Evolutionary conservation across 2,797 vertebrate genomes (phyloP), one percentile per base, ranked within the genome.

Genomic region (Eleutherodactylus coqui): DNA sequence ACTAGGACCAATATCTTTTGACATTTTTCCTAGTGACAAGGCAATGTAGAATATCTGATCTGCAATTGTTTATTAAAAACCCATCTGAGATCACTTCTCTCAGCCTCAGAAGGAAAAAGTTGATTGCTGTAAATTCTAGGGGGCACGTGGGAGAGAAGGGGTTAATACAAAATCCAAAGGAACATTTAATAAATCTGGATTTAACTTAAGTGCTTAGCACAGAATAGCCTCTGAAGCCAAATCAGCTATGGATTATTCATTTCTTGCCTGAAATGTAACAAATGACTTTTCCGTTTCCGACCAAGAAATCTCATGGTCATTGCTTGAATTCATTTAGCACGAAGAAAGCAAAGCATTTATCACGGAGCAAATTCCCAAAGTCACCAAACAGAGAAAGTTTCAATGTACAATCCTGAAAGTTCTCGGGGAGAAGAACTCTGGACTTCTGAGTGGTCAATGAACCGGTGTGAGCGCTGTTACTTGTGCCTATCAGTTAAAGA

Each of bases 241-340:
- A 87, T 84, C 82, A 75, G 77, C 82, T 80, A 87, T 87, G 77
- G 82, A 84, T 87, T 87, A 87, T 87, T 84, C 82, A 87, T 87
- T 87, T 87, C 86, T 87, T 84, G 43, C 69, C 86, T 84, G 76
- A 73, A 87, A 87, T 79, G 86, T 87, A 87, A 87, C 86, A 87
- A 87, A 87, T 87, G 82, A 87, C 82, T 87, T 87, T 87, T 87
- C 86, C 86, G 67, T 87, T 84, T 84, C 76, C 58, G 58, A 87
- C 82, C 82, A 84, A 75, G 82, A 87, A 87, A 87, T 87, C 86
- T 87, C 86, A 84, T 84, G 82, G 86, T 87, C 86, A 84, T 87
- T 84, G 82, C 82, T 87, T 75, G 82, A 84, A 84, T 87, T 87
- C 78, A 80, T 87, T 87, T 87, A 87, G 55, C 76, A 87, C 38